Conservation (phyloP, 2,797 vertebrate genomes). For the Furcifer pardalis region DNA sequence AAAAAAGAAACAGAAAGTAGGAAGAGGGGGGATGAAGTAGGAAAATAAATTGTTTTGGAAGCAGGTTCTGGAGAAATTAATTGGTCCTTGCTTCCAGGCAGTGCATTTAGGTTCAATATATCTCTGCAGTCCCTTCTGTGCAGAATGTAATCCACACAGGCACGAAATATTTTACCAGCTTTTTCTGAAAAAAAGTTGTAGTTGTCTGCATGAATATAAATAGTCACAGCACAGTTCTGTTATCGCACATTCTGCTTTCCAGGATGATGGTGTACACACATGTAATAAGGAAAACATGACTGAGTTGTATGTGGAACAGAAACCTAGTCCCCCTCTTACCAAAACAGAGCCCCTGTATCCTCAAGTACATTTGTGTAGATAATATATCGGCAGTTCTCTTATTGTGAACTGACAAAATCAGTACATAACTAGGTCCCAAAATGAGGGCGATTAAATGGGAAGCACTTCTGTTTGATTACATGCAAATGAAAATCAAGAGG, state of each 20-base stretch:
- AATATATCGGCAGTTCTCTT: neutral
- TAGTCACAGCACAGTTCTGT: neutral
- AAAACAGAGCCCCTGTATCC: neutral
- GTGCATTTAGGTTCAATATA: neutral
- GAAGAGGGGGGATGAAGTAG: neutral
- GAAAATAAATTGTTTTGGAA: neutral
- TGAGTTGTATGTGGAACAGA: neutral
- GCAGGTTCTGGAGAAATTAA: neutral
- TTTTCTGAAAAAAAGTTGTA: neutral
- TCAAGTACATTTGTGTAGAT: neutral
- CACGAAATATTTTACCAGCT: neutral
- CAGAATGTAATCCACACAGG: neutral
- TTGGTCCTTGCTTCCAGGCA: neutral
- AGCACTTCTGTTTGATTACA: conserved; percentile 40
- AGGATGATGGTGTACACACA: neutral
- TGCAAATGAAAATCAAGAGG: conserved; percentile 59
- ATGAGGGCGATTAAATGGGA: conserved; percentile 51
- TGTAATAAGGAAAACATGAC: neutral
- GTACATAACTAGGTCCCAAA: conserved; percentile 44
- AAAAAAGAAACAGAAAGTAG: neutral
- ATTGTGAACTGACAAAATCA: conserved; percentile 29
- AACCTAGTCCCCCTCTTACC: neutral
- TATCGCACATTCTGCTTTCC: neutral
- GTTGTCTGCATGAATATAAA: neutral
- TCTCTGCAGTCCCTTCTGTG: neutral